phyloP scores from a whole-genome alignment of 2,888 invertebrate genomes.

The Cenopis cana region DNA sequence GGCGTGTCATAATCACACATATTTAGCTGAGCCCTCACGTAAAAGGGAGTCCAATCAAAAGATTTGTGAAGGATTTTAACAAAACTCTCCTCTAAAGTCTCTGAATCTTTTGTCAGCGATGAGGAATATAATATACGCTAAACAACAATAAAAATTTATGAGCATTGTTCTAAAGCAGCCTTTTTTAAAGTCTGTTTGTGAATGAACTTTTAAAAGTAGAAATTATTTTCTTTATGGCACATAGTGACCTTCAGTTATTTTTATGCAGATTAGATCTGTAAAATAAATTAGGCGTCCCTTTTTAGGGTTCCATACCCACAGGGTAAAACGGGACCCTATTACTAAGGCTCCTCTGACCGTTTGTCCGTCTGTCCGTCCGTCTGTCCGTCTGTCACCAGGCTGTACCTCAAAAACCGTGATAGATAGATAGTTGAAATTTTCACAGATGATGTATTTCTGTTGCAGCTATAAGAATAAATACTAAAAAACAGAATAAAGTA shows the following conservation, averaged over 20 bases:
- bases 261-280: background rate
- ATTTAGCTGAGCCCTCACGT: background rate
- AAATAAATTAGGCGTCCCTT: background rate
- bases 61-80: background rate
- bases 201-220: slow-evolving; percentile 22
- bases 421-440: too few relatives aligned
- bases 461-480: too few relatives aligned
- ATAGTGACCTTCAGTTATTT: background rate
- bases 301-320: too few relatives aligned
- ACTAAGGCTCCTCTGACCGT: too few relatives aligned
- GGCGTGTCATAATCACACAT: background rate
- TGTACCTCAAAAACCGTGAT: too few relatives aligned
- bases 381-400: too few relatives aligned
- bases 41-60: background rate
- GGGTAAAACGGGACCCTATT: too few relatives aligned
- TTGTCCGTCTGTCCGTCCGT: too few relatives aligned
- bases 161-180: slow-evolving; percentile 39
- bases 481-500: too few relatives aligned
- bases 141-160: slow-evolving; percentile 55
- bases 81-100: background rate
- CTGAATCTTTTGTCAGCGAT: slow-evolving; percentile 45
- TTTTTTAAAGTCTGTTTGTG: slow-evolving; percentile 35
- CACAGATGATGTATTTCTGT: too few relatives aligned
- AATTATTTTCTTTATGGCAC: background rate
- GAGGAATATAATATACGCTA: slow-evolving; percentile 46